Evolutionary conservation across 2,888 invertebrate species (phyloP).

Genomic region (Dexiosoma caninum): DNA sequence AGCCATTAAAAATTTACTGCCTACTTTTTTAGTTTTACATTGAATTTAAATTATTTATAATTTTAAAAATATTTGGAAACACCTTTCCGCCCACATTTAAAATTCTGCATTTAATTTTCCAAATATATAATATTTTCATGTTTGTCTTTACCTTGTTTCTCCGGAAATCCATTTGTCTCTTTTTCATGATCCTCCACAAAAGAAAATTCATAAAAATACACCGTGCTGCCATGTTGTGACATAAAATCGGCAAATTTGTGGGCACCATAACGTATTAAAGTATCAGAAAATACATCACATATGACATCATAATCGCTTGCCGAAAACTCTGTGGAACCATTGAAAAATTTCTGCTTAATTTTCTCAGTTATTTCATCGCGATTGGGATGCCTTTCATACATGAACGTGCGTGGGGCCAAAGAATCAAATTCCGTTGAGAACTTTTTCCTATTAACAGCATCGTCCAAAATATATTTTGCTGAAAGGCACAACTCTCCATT

Average conservation of each 20-base stretch:
- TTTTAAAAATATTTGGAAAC: no score
- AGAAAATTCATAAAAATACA: slow-evolving; percentile 55
- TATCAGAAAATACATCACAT: slow-evolving; percentile 79
- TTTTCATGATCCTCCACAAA: slow-evolving; percentile 56
- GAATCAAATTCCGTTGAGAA: slow-evolving; percentile 78
- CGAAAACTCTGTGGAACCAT: slow-evolving; percentile 36
- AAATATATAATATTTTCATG: no score
- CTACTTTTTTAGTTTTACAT: no score
- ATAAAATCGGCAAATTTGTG: slow-evolving; percentile 78
- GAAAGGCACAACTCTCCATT: slow-evolving; percentile 78
- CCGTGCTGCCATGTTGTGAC: slow-evolving; percentile 69
- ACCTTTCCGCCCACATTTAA: no score
- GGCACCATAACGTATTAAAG: slow-evolving; percentile 78
- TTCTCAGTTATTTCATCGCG: slow-evolving; percentile 41
- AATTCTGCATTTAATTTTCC: no score
- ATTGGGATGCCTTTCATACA: slow-evolving; percentile 74
- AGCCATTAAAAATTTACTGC: no score
- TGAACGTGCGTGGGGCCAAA: slow-evolving; percentile 79
- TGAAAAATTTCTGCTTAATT: slow-evolving; percentile 56
- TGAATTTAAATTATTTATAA: no score
- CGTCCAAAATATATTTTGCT: slow-evolving; percentile 74
- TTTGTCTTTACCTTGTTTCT: slow-evolving; percentile 26
- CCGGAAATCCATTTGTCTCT: neutral
- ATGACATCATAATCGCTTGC: slow-evolving; percentile 53
- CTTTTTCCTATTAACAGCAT: slow-evolving; percentile 64